phyloP scores from a whole-genome alignment of 2,888 invertebrate genomes.

The Abscondita cerata region DNA sequence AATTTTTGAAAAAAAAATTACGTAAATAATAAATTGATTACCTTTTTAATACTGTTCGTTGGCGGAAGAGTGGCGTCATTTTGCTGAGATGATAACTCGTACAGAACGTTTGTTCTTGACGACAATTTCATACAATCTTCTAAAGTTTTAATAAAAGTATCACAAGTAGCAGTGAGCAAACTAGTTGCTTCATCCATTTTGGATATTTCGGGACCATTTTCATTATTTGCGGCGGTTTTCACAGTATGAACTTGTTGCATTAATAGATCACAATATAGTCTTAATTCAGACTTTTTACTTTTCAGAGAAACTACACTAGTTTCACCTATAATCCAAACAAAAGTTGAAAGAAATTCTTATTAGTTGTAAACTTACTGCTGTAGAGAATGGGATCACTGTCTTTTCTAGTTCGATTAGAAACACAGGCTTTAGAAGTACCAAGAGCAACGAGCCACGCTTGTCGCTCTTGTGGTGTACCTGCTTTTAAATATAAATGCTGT shows the following conservation, averaged over 20 bases:
- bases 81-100: conserved; percentile 52
- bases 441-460: conserved; percentile 84
- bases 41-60: conserved; percentile 28
- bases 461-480: conserved; percentile 77
- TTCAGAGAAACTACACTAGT: conserved; percentile 66
- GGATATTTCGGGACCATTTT: conserved; percentile 68
- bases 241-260: conserved; percentile 85
- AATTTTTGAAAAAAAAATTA: not conserved
- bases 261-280: conserved; percentile 80
- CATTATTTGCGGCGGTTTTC: conserved; percentile 68
- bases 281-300: conserved; percentile 78
- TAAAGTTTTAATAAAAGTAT: conserved; percentile 81
- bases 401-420: conserved; percentile 50
- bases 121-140: conserved; percentile 77
- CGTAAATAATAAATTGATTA: not conserved
- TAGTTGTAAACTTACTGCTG: conserved; percentile 15
- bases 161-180: conserved; percentile 79
- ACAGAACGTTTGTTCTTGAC: conserved; percentile 58
- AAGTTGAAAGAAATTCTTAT: not conserved
- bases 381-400: conserved; percentile 45
- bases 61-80: conserved; percentile 52
- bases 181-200: conserved; percentile 76
- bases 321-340: conserved; percentile 19
- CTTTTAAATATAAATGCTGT: conserved; percentile 80
- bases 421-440: conserved; percentile 76